phyloP scores from a whole-genome alignment of 2,113 vertebrate genomes.

The Prietella phreatophila region DNA sequence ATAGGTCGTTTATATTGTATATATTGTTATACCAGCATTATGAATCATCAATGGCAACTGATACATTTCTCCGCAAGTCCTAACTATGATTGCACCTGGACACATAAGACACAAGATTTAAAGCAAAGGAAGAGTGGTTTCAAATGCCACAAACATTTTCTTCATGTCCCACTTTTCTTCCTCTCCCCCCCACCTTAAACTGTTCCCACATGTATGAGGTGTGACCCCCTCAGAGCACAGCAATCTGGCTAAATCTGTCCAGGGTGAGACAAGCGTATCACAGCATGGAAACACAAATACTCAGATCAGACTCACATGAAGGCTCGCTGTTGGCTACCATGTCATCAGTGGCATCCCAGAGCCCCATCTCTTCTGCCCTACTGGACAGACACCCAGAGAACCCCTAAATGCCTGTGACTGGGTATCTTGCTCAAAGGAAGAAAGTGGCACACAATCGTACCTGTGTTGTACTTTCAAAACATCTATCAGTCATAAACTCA shows the following conservation, averaged over 20 bases:
- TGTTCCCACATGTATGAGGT: conserved; percentile 73
- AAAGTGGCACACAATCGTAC: background rate
- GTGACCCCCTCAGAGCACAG: conserved; percentile 64
- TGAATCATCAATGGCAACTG: background rate
- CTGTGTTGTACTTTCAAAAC: background rate
- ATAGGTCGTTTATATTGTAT: background rate
- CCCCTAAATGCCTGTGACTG: conserved; percentile 20
- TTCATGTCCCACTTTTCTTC: conserved; percentile 11
- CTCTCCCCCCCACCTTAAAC: conserved; percentile 60
- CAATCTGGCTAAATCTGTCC: conserved; percentile 76
- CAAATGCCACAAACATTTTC: conserved; percentile 40
- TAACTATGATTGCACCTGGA: conserved; percentile 12
- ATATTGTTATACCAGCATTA: background rate
- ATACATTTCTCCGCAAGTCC: background rate
- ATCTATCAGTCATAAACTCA: conserved; percentile 8
- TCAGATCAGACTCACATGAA: conserved; percentile 87
- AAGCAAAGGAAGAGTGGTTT: conserved; percentile 23
- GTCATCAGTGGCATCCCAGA: conserved; percentile 85
- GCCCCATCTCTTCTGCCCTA: conserved; percentile 84
- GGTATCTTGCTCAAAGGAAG: background rate
- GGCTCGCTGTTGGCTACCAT: conserved; percentile 87
- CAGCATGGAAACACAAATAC: conserved; percentile 82
- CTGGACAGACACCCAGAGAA: conserved; percentile 70
- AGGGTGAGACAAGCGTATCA: conserved; percentile 76
- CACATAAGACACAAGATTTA: background rate